phyloP scores from a whole-genome alignment of 2,888 invertebrate genomes.

The Morinoia aosen region DNA sequence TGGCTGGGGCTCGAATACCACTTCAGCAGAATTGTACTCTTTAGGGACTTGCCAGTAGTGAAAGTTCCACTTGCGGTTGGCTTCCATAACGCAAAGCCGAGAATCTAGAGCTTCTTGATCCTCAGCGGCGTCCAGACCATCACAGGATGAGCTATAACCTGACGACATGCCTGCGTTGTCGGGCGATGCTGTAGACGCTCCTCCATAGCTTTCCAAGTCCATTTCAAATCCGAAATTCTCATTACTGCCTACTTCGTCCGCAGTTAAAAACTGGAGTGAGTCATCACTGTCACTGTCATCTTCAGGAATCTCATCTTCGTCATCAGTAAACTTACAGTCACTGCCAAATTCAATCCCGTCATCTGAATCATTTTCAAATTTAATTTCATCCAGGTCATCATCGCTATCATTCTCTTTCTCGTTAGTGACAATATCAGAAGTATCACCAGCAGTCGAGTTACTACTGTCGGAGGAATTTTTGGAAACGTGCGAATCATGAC shows the following conservation, averaged over 20 bases:
- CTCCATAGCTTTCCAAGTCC: not conserved
- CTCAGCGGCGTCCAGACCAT: not conserved
- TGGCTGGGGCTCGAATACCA: not conserved
- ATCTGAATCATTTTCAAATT: not conserved
- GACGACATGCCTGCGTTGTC: not conserved
- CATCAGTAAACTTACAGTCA: not conserved
- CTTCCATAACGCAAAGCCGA: not conserved
- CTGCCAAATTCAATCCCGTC: not conserved
- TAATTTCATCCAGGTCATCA: not conserved
- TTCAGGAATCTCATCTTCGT: not conserved
- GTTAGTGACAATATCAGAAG: not conserved
- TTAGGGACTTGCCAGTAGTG: not conserved
- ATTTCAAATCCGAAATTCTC: not conserved
- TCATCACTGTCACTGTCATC: not conserved
- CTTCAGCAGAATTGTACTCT: not conserved
- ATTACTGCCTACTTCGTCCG: slow-evolving; percentile 19
- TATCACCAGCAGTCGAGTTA: not conserved
- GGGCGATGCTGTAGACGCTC: not conserved
- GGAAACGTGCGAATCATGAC: not conserved
- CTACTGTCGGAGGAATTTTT: not conserved
- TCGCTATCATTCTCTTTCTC: not conserved
- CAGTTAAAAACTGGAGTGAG: not conserved
- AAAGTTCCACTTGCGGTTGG: not conserved
- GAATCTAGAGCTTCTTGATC: not conserved
- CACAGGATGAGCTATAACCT: not conserved